These are phyloP conservation scores for Hydrotaea diabolus DNA, from an alignment of 2,888 invertebrate species.

Conservation along the genomic window DNA sequence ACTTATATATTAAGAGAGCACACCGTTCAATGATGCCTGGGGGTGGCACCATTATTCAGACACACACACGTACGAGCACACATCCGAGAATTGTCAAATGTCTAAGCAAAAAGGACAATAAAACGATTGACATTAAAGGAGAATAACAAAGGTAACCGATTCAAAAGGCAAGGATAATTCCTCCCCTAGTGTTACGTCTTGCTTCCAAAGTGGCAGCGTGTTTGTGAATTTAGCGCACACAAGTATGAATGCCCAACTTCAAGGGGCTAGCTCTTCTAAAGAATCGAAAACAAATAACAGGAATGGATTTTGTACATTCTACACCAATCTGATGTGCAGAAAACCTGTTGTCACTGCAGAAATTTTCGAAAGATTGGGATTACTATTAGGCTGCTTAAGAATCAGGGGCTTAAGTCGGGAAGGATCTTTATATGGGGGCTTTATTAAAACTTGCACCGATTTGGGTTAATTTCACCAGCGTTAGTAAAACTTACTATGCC, in stretches of 20 bases:
- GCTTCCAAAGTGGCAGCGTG: neutral
- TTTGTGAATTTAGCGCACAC: neutral
- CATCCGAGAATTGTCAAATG: neutral
- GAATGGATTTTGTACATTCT: no score
- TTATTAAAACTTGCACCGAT: no score
- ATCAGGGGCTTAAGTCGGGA: no score
- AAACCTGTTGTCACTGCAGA: no score
- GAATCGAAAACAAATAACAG: no score
- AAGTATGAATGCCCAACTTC: neutral
- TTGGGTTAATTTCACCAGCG: no score
- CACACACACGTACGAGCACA: neutral
- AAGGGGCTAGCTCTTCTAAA: no score
- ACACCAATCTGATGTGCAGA: no score
- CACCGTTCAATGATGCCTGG: conserved; percentile 32
- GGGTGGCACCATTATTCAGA: neutral
- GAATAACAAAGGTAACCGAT: conserved; percentile 27
- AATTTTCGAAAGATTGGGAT: no score
- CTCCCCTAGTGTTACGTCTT: neutral
- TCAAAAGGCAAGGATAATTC: conserved; percentile 13
- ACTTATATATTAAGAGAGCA: conserved; percentile 77
- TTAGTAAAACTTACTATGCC: no score
- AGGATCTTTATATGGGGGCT: no score
- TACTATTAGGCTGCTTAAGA: no score
- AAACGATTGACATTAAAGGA: conserved; percentile 23
- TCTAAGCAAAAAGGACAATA: neutral